Base-by-base conservation (phyloP, 1,140 invertebrate genomes). In the Heliconius himera region DNA sequence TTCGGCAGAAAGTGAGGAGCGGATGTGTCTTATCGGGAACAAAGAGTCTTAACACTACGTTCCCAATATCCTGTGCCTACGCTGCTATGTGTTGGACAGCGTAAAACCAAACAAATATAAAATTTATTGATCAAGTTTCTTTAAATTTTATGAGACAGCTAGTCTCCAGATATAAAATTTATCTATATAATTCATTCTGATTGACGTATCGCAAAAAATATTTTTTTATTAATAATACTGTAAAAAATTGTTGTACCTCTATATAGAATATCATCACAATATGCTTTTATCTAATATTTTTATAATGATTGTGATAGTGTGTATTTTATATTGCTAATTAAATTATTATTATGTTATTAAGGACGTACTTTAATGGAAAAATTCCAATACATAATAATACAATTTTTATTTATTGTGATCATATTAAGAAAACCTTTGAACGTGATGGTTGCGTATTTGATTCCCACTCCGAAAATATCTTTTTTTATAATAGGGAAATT, bases 121-220 rank as follows among this genome's bases (percentile, higher is more conserved):
- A 22, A 56, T 22, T 56, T n/a, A 6, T 56, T 56, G n/a, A 22
- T 56, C 8, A n/a, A 3, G 0, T 56, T 56, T 56, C 20, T 56
- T 56, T n/a, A 56, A 56, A 56, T 56, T 56, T 56, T 56, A 56
- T 56, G 20, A 56, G 54, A 56, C 54, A 22, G 54, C n/a, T 56
- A 56, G 54, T n/a, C 54, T 56, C 54, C 54, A 9, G 54, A 56
- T 56, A 56, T 56, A 22, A 56, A 22, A n/a, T 3, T 56, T 56
- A 56, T 56, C 54, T 56, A 22, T 56, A 56, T 56, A 56, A 56
- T 56, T 22, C n/a, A 56, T 56, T 56, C 49, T 51, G 41, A 54
- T 18, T 9, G n/a, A 56, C 54, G 20, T 22, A 22, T 22, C 54
- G n/a, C n/a, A 56, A 9, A 22, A 54, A 56, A 56, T 2, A 8